A percentile compares a stretch with the other conserved stretches of the same genome.
phyloP scores from a whole-genome alignment of 2,113 vertebrate species.

The Channa maculata region DNA sequence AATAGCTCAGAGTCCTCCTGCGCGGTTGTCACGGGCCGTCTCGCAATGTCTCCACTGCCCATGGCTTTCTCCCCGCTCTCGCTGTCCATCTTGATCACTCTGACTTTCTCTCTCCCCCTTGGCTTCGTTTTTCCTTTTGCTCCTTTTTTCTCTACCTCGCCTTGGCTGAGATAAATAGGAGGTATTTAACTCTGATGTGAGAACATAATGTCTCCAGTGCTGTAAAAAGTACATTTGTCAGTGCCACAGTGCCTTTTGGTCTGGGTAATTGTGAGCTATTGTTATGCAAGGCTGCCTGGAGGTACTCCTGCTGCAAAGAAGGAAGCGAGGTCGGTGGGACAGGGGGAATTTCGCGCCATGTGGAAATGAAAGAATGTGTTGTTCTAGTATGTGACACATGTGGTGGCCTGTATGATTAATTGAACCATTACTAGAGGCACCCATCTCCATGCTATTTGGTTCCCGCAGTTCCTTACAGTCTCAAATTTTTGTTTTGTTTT shows the following conservation, averaged over 20 bases:
- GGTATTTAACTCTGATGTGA: conserved; percentile 79
- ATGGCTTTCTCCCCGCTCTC: conserved; percentile 47
- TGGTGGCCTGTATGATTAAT: conserved; percentile 70
- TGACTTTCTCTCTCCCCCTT: conserved; percentile 43
- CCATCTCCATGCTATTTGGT: conserved; percentile 43
- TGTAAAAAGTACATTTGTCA: conserved; percentile 83
- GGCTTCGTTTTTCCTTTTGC: conserved; percentile 22
- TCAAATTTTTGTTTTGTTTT: conserved; percentile 38
- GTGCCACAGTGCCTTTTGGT: conserved; percentile 76
- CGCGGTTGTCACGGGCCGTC: conserved; percentile 75
- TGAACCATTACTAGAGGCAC: conserved; percentile 65
- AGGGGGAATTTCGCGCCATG: conserved; percentile 55
- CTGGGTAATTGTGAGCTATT: conserved; percentile 77
- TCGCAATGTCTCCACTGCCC: conserved; percentile 64
- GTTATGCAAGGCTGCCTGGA: conserved; percentile 77
- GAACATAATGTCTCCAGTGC: conserved; percentile 76
- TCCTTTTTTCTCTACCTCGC: conserved; percentile 38
- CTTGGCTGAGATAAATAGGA: conserved; percentile 80
- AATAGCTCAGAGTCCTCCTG: conserved; percentile 61
- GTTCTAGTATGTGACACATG: conserved; percentile 63
- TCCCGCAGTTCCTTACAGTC: conserved; percentile 23
- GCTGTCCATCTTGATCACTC: conserved; percentile 60
- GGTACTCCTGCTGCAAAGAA: conserved; percentile 69
- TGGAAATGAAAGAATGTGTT: conserved; percentile 71
- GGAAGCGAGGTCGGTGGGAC: conserved; percentile 55